phyloP scores from a whole-genome alignment of 2,797 vertebrate genomes.

The Gouania willdenowi region DNA sequence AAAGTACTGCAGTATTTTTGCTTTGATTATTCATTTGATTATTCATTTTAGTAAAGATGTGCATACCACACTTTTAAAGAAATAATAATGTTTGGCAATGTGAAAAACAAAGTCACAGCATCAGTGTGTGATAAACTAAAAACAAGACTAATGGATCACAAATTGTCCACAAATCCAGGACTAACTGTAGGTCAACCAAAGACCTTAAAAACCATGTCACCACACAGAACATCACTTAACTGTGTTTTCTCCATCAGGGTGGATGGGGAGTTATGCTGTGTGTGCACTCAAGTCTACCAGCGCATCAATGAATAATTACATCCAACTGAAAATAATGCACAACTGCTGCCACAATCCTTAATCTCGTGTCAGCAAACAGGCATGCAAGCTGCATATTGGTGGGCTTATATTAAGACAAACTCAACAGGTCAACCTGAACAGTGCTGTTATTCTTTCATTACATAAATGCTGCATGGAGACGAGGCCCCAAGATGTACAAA shows the following conservation, averaged over 20 bases:
- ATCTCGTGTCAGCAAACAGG: slow-evolving; percentile 42
- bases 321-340: slow-evolving; percentile 38
- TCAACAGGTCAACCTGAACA: background rate
- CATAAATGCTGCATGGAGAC: slow-evolving; percentile 24
- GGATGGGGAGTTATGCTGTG: slow-evolving; percentile 27
- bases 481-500: slow-evolving; percentile 19
- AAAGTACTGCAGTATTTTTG: no score
- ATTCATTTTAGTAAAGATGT: no score
- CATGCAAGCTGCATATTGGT: slow-evolving; percentile 20
- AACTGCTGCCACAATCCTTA: slow-evolving; percentile 24
- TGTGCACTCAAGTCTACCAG: slow-evolving; percentile 4
- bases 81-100: no score
- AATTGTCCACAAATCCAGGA: no score
- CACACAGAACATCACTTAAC: background rate
- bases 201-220: slow-evolving; percentile 2
- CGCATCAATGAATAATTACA: slow-evolving; percentile 45
- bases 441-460: slow-evolving; percentile 20
- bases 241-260: slow-evolving; percentile 21
- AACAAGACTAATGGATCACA: no score
- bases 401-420: slow-evolving; percentile 22
- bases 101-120: no score
- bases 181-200: background rate
- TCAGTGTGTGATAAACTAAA: no score
- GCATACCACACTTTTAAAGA: no score
- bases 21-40: no score